Evolutionary conservation across 2,797 vertebrate species (phyloP), one percentile per base, ranked within the genome.

Genomic region (Phataginus tricuspis): DNA sequence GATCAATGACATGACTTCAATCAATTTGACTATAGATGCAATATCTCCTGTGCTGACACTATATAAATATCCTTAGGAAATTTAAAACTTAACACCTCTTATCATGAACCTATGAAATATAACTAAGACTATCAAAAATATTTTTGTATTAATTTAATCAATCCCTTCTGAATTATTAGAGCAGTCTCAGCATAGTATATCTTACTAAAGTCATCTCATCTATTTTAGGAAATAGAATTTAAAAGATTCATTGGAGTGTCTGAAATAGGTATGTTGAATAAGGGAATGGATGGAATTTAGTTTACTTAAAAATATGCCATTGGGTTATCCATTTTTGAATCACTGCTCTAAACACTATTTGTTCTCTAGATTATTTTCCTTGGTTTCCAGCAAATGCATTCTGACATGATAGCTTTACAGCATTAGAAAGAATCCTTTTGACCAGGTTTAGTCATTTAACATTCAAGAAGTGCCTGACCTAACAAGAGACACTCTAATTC

Each of bases 61-160:
- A 5, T 72, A 29, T 74, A 72, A 94, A 78, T 91, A 91, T 37
- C 45, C 18, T 69, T 61, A 21, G 19, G 34, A 39, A 86, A 69
- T 75, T 80, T 27, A 86, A 90, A 83, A 49, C 4, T 49, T 63
- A 78, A 63, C 16, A 55, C 3, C 10, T 75, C 23, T 2, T 51
- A 27, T 11, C 74, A 59, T 14, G 29, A 82, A 86, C 3, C 57
- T 68, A 57, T 18, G 55, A 80, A 3, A 71, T 45, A 74, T 53
- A 45, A 61, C 31, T 63, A 79, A 71, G 21, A 63, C 57, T 37
- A 31, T 5, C 5, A 59, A 4, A 4, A 80, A 55, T 57, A 53
- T 85, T 86, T 93, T 85, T n/a, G n/a, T 80, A n/a, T 29, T 80
- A 66, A 80, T 96, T 71, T 80, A 94, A 66, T 90, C 49, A 61